Evolutionary conservation across 2,888 invertebrate species (phyloP), one percentile per base, ranked within the genome.

Genomic region (Achlya flavicornis): DNA sequence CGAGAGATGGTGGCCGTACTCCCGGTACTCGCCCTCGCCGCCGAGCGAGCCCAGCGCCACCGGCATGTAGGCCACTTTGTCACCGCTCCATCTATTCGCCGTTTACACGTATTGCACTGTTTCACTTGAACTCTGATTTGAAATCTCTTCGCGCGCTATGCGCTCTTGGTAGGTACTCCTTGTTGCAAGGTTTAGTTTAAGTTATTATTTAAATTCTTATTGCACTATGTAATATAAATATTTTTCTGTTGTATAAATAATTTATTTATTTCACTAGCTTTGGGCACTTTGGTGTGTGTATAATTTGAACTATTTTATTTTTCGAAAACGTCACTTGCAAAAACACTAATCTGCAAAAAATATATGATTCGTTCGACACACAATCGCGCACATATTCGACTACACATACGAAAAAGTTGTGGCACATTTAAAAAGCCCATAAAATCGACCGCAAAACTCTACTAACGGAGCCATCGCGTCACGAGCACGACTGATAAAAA

Each of bases 31-130:
- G 94, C 94, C 94, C 94, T 94, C 95, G 94, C 95, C 94, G 94
- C 94, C 95, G 92, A 95, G 93, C 93, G 94, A 94, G 94, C 94
- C 94, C 94, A 95, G 94, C 92, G 94, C 95, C 90, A 95, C 95
- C 76, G 92, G 95, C 95, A 95, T 95, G 93, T 94, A 95, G 90
- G 95, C 95, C 95, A 95, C 95, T 81, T 93, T 95, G 95, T 94
- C 95, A 95, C 95, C 94, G 94, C 88, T 90, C 87, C 95, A 94
- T 94, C 91, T 48, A 90, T 78, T 72, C 79, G 75, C 70, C 75
- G 68, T 66, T 67, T 64, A 70, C 63, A 61, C 67, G 68, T 61
- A 64, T 63, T 63, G 62, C 59, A 16, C 35, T 58, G 33, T 58
- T 66, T 41, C 48, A 61, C 46, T 68, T 63, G 57, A 60, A 53